A percentile compares a stretch with the other conserved stretches of the same genome.
These are phyloP conservation scores for Ptychodera flava DNA, from an alignment of 35 echinoderm and acorn worm species.

Conservation along the genomic window DNA sequence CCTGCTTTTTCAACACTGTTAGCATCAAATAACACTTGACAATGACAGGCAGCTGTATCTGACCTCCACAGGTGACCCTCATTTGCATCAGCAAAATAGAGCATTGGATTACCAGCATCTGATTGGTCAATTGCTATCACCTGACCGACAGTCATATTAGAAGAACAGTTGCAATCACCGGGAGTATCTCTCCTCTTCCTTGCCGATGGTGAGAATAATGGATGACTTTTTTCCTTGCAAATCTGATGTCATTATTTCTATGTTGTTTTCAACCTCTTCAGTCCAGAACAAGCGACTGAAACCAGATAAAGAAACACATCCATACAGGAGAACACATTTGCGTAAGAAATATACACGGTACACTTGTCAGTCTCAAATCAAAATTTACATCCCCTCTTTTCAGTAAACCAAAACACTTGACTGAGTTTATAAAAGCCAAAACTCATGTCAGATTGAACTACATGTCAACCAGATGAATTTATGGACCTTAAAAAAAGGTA, in stretches of 20 bases:
- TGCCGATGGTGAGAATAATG: constrained; percentile 11
- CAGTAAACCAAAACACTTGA: constrained; percentile 50
- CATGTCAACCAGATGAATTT: no score
- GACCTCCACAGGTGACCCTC: constrained; percentile 38
- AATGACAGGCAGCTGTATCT: constrained; percentile 58
- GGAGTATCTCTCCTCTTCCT: constrained; percentile 19
- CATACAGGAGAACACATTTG: not conserved
- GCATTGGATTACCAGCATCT: not conserved
- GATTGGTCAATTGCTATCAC: constrained; percentile 51
- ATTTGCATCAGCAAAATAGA: constrained; percentile 36
- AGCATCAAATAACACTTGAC: constrained; percentile 32
- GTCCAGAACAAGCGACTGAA: constrained; percentile 1
- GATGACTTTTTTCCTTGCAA: constrained; percentile 31
- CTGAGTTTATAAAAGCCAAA: constrained; percentile 21
- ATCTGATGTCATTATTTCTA: constrained; percentile 40
- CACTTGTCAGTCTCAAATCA: not conserved
- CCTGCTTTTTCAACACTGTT: constrained; percentile 33
- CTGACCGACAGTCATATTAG: not conserved
- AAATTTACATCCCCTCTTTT: not conserved
- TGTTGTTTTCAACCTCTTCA: not conserved
- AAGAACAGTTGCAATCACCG: constrained; percentile 35
- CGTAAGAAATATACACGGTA: not conserved
- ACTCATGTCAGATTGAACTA: not conserved
- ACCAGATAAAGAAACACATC: not conserved
- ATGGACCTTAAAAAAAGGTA: no score